phyloP scores from a whole-genome alignment of 1,140 invertebrate species.

The Magallana gigas region DNA sequence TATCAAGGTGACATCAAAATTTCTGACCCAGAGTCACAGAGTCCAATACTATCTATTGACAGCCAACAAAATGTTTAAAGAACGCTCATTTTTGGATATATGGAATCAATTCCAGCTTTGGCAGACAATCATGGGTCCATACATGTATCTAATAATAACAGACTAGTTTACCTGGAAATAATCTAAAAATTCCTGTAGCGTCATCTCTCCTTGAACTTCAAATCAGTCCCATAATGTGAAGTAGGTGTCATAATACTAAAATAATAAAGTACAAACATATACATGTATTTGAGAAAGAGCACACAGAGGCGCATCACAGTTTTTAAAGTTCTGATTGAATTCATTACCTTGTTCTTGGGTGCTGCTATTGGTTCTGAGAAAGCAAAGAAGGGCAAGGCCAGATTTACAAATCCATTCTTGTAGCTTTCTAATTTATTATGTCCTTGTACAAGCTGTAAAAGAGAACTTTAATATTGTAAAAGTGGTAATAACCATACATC shows the following conservation, averaged over 20 bases:
- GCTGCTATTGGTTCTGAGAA: conserved; percentile 97
- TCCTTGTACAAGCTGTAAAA: conserved; percentile 80
- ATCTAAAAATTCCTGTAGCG: conserved; percentile 94
- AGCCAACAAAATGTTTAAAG: no score
- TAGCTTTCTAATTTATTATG: conserved; percentile 85
- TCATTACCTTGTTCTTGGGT: conserved; percentile 87
- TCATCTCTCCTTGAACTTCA: conserved; percentile 96
- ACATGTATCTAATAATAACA: no score
- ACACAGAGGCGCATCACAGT: no score
- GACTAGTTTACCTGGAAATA: conserved; percentile 88
- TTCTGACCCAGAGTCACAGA: no score
- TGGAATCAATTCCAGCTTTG: no score
- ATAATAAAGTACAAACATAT: conserved; percentile 46
- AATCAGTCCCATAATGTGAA: conserved; percentile 99
- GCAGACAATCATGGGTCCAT: no score
- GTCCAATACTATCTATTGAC: no score
- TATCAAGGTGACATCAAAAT: no score
- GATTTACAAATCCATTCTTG: conserved; percentile 98
- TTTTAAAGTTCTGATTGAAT: neutral
- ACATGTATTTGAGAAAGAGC: no score
- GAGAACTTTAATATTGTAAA: no score
- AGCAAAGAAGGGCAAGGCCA: conserved; percentile 97
- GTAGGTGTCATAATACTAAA: conserved; percentile 92
- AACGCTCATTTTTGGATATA: no score
- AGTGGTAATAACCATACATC: no score